These are phyloP conservation scores for Patella depressa DNA, from an alignment of 2,888 invertebrate species.

Conservation along the genomic window DNA sequence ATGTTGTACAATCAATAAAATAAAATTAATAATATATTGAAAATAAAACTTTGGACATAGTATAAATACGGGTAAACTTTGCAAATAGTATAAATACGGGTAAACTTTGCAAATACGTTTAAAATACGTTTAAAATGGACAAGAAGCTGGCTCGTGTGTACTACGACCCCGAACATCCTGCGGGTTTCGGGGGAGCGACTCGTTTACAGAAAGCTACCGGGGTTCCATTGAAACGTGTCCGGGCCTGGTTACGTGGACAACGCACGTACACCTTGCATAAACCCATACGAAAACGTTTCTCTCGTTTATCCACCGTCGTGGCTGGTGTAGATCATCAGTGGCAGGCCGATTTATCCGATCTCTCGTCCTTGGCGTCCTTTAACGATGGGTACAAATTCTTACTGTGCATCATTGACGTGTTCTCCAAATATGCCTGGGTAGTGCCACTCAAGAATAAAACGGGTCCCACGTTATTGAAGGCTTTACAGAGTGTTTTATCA, in stretches of 20 bases:
- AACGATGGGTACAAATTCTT: slow-evolving; percentile 48
- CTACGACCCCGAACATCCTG: too few relatives aligned
- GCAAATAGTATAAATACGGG: too few relatives aligned
- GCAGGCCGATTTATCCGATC: slow-evolving; percentile 38
- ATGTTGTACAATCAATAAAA: too few relatives aligned
- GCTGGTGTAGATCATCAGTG: slow-evolving; percentile 47
- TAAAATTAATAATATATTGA: too few relatives aligned
- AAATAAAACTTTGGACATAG: too few relatives aligned
- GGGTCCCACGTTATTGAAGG: slow-evolving; percentile 29
- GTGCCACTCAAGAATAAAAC: slow-evolving; percentile 48
- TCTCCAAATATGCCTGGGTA: slow-evolving; percentile 48
- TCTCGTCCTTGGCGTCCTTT: slow-evolving; percentile 40
- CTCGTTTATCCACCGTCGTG: slow-evolving; percentile 34
- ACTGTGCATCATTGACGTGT: slow-evolving; percentile 49
- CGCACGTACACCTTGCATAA: slow-evolving; percentile 40
- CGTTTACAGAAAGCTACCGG: too few relatives aligned
- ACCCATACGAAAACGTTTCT: slow-evolving; percentile 28
- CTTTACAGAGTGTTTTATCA: slow-evolving; percentile 36
- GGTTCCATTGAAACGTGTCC: too few relatives aligned
- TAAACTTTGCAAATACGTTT: too few relatives aligned
- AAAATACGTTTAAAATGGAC: too few relatives aligned
- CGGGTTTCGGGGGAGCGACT: too few relatives aligned
- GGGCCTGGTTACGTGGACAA: slow-evolving; percentile 22
- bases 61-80: too few relatives aligned
- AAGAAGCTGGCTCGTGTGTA: too few relatives aligned